phyloP scores from a whole-genome alignment of 92 coral and sea anemone species.

The Epizoanthus ramosus region DNA sequence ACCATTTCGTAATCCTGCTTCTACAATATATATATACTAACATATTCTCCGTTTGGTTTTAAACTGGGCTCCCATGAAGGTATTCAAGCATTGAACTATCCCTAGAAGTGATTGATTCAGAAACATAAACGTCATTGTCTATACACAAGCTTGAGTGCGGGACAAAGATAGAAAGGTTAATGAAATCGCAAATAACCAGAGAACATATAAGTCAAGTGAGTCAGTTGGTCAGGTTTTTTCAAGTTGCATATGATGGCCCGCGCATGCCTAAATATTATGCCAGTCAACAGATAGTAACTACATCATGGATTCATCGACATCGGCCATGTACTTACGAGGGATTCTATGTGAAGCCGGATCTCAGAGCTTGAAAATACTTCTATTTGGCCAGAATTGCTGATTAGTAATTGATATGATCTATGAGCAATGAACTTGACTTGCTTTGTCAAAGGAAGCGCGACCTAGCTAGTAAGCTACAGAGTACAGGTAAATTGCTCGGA shows the following conservation, averaged over 20 bases:
- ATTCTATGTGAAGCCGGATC: no score
- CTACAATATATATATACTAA: not conserved
- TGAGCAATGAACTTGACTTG: no score
- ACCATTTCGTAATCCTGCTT: not conserved
- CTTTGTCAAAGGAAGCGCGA: no score
- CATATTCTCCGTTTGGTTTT: not conserved
- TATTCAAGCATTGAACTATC: not conserved
- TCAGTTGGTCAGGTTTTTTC: not conserved
- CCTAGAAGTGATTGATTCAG: not conserved
- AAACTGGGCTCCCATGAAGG: not conserved
- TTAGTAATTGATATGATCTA: no score
- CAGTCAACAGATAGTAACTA: no score
- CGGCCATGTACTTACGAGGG: no score
- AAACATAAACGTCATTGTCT: conserved; percentile 2
- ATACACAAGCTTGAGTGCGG: not conserved
- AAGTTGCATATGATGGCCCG: not conserved
- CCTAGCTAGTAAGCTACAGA: no score
- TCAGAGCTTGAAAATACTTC: no score
- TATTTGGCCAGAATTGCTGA: no score
- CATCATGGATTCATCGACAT: no score
- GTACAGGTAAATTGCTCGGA: no score
- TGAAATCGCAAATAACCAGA: not conserved
- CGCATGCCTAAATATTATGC: no score
- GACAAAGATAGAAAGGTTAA: not conserved
- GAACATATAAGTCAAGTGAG: not conserved